Conservation (phyloP, 2,888 invertebrate genomes). For the Creontiades dilutus region DNA sequence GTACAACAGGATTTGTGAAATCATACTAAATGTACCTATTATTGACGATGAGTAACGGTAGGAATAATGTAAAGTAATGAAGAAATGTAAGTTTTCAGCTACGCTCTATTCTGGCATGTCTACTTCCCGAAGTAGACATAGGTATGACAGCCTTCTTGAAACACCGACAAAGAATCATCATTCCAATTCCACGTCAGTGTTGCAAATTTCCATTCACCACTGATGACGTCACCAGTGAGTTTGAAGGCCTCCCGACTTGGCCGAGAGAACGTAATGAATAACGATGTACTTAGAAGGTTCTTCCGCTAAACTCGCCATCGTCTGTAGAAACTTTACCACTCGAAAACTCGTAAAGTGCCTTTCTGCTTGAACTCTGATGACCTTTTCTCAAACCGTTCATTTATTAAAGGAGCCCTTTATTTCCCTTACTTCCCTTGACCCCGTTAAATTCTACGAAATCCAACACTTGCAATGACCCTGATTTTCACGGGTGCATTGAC, state of each 20-base stretch:
- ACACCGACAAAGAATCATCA: not conserved
- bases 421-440: conserved; percentile 21
- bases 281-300: conserved; percentile 49
- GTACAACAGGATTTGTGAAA: too few species aligned
- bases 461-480: not conserved
- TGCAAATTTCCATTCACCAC: not conserved
- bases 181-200: not conserved
- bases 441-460: not conserved
- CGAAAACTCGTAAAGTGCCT: conserved; percentile 50
- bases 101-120: too few species aligned
- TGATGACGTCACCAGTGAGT: not conserved
- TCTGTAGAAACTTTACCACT: conserved; percentile 52
- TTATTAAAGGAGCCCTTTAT: conserved; percentile 39
- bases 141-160: too few species aligned
- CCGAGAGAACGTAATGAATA: conserved; percentile 41
- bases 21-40: too few species aligned
- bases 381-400: conserved; percentile 45
- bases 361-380: conserved; percentile 40
- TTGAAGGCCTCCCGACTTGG: conserved; percentile 19
- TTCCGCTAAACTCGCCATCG: not conserved
- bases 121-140: too few species aligned
- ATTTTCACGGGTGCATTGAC: not conserved
- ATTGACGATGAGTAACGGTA: too few species aligned
- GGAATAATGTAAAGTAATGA: too few species aligned
- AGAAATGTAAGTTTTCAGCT: too few species aligned